A percentile compares a stretch with the other conserved stretches of the same genome.
These are phyloP conservation scores for Dissostichus mawsoni DNA, from an alignment of 2,113 vertebrate species.

Conservation along the genomic window DNA sequence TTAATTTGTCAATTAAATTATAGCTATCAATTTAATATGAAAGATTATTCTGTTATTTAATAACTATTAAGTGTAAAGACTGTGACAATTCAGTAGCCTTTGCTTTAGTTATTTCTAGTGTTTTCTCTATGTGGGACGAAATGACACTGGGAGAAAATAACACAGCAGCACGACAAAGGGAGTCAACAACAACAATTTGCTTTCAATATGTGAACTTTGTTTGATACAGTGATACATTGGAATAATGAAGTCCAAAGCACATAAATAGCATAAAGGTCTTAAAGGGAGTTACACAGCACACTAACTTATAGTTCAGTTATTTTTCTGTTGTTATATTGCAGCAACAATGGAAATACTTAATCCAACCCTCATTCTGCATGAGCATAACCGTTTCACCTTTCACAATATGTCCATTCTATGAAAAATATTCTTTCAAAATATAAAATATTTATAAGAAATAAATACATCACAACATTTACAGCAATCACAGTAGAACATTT, in stretches of 20 bases:
- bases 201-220: slow-evolving; percentile 39
- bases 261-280: background rate
- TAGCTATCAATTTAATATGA: no score
- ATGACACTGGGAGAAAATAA: background rate
- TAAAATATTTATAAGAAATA: slow-evolving; percentile 64
- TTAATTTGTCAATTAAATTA: background rate
- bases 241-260: slow-evolving; percentile 6
- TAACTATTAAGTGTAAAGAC: background rate
- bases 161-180: background rate
- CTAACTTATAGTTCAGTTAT: background rate
- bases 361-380: slow-evolving; percentile 22
- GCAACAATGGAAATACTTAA: background rate
- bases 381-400: background rate
- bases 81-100: background rate
- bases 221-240: slow-evolving; percentile 37
- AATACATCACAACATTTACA: slow-evolving; percentile 54
- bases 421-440: slow-evolving; percentile 55
- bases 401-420: slow-evolving; percentile 13
- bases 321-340: background rate
- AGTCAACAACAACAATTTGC: background rate
- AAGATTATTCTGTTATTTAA: background rate
- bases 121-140: background rate
- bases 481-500: slow-evolving; percentile 16
- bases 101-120: background rate
- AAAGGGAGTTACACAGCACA: background rate